Evolutionary conservation across 37 sponge, comb jelly and placozoan species (phyloP).

Genomic region (Crambe crambe): DNA sequence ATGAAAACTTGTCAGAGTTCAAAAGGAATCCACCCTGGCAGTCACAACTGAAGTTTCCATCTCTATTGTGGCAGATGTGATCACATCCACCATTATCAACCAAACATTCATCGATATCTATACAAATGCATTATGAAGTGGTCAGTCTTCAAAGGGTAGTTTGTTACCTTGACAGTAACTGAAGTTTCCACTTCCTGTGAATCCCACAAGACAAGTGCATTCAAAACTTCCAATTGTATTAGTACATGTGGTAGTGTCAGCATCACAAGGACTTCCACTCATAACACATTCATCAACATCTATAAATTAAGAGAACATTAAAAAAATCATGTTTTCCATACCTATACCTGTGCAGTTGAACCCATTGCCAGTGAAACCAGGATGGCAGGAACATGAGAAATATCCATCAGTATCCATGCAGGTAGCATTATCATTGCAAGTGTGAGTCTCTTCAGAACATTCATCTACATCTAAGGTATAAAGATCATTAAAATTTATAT

Average conservation of each 20-base stretch:
- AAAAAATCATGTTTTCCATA: too few species aligned
- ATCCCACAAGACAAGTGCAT: slow-evolving; percentile 47
- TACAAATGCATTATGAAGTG: neutral
- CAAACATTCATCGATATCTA: slow-evolving; percentile 65
- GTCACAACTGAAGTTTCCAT: slow-evolving; percentile 6
- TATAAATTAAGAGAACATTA: neutral
- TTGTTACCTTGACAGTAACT: neutral
- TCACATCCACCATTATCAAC: slow-evolving; percentile 30
- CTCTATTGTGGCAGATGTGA: slow-evolving; percentile 10
- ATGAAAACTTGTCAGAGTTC: slow-evolving; percentile 3
- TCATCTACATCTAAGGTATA: slow-evolving; percentile 66
- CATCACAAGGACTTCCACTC: neutral
- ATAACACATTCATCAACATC: slow-evolving; percentile 33
- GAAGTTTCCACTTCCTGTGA: neutral
- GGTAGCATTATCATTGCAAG: slow-evolving; percentile 20
- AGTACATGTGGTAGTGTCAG: slow-evolving; percentile 14
- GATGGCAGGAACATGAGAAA: slow-evolving; percentile 12
- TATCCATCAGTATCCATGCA: slow-evolving; percentile 7
- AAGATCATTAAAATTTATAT: too few species aligned
- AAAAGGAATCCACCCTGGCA: slow-evolving; percentile 22
- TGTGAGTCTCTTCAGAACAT: neutral
- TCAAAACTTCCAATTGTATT: slow-evolving; percentile 44
- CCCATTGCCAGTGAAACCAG: slow-evolving; percentile 25
- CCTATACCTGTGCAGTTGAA: slow-evolving; percentile 3
- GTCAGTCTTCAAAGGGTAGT: neutral